Percentiles rank a stretch among this genome's conserved stretches.
Conservation (phyloP, 2,888 invertebrate species). For the Fissipunctia ypsillon region DNA sequence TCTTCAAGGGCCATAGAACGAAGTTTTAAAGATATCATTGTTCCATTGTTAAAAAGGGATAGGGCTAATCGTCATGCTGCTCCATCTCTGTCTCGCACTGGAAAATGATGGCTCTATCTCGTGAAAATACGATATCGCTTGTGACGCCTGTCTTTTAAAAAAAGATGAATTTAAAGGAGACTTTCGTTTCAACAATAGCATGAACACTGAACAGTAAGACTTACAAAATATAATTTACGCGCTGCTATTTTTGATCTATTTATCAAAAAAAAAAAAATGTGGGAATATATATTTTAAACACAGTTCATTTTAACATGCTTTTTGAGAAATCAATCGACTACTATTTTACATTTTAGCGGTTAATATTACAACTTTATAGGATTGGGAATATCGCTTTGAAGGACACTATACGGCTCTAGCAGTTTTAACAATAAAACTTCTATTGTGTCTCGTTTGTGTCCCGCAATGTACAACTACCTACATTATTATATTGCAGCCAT, state of each 20-base stretch:
- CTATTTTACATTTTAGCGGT: not conserved
- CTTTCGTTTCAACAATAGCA: not conserved
- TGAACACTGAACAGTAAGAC: not conserved
- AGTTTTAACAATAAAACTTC: too few species aligned
- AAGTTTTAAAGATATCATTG: not conserved
- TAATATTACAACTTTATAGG: not conserved
- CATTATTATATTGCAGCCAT: slow-evolving; percentile 8
- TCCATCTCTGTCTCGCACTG: not conserved
- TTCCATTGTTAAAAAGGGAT: too few species aligned
- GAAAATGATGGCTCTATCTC: not conserved
- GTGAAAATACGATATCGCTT: not conserved
- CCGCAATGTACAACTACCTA: too few species aligned
- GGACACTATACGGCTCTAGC: too few species aligned
- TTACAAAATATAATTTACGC: not conserved
- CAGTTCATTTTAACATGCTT: not conserved
- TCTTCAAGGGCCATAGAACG: not conserved
- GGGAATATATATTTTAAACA: not conserved
- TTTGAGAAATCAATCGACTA: not conserved
- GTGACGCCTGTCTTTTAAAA: not conserved
- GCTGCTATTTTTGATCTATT: not conserved
- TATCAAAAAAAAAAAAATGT: not conserved
- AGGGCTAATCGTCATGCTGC: not conserved
- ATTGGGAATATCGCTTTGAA: too few species aligned
- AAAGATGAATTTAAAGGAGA: not conserved
- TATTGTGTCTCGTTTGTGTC: too few species aligned